phyloP scores from a whole-genome alignment of 2,113 vertebrate genomes.

The Lichenostomus cassidix region DNA sequence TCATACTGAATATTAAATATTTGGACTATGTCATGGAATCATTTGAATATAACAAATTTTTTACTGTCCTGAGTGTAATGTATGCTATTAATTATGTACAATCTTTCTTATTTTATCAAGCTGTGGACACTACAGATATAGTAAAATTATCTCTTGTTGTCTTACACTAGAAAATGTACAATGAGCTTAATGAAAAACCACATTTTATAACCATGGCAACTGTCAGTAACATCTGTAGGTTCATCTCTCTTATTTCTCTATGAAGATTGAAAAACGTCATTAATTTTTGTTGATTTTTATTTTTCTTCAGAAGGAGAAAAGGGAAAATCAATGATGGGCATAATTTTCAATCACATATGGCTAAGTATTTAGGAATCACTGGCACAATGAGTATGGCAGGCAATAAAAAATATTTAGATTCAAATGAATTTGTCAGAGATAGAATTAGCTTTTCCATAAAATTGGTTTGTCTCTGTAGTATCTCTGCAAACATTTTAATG shows the following conservation, averaged over 20 bases:
- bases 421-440: conserved; percentile 25
- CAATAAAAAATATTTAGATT: conserved; percentile 61
- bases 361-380: conserved; percentile 43
- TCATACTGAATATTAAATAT: conserved; percentile 29
- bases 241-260: conserved; percentile 10
- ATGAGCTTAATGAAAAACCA: conserved; percentile 43
- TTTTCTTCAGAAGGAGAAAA: conserved; percentile 23
- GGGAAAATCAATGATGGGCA: conserved; percentile 5
- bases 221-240: conserved; percentile 63
- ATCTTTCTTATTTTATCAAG: conserved; percentile 34
- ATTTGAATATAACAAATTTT: conserved; percentile 6
- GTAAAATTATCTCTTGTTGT: conserved; percentile 39
- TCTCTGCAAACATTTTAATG: conserved; percentile 43
- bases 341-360: conserved; percentile 64
- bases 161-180: conserved; percentile 50
- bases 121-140: conserved; percentile 36
- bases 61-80: conserved; percentile 14
- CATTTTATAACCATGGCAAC: conserved; percentile 67
- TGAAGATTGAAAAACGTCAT: conserved; percentile 49
- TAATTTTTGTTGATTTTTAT: conserved; percentile 45
- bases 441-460: conserved; percentile 35
- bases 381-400: not conserved
- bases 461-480: not conserved
- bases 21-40: conserved; percentile 4
- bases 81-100: conserved; percentile 50